Base-by-base conservation (phyloP, 1,140 invertebrate species). In the Drosophila mojavensis region DNA sequence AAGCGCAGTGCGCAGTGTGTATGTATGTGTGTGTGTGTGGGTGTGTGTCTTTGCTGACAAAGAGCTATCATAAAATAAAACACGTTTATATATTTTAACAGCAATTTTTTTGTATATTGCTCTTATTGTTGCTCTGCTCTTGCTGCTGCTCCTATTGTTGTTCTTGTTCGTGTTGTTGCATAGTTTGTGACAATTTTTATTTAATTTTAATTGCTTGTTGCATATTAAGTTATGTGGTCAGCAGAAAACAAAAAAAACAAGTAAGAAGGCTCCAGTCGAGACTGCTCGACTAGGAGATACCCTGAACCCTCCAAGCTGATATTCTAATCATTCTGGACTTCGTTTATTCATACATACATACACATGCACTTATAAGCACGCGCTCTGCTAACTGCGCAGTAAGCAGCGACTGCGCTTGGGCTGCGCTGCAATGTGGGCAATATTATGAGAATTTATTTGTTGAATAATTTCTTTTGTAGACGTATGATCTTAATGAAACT, bases 41-140 rank as follows among this genome's bases (percentile, higher is more conserved):
- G 43, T 53, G 68, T 77, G 68, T 73, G 62, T 82, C 71, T 79
- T 62, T 68, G 79, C 83, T 86, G 83, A 88, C 83, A 86, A 86
- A 88, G 79, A 70, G 79, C 83, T 86, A 86, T 86, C 83, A 88
- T 86, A 86, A 88, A 86, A 82, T 86, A 86, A 88, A 86, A 86
- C 76, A 88, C 83, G 83, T 86, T 79, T 85, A 77, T 77, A 72
- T 79, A 64, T 81, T 68, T 85, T 71, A 55, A 81, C 75, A 75
- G 63, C 53, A 70, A 64, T 77, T 54, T 83, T 72, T 84, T 58
- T 84, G 53, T 68, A 39, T 39, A 20, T 51, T 51, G 17, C 59
- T 66, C 17, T 15, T 48, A 26, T 55, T 17, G 10, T 59, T 65
- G 26, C 17, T 13, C 48, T 65, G 17, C 41, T 66, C 63, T 51